These are phyloP conservation scores for Penaeus vannamei DNA, from an alignment of 1,140 invertebrate genomes.

Conservation along the genomic window DNA sequence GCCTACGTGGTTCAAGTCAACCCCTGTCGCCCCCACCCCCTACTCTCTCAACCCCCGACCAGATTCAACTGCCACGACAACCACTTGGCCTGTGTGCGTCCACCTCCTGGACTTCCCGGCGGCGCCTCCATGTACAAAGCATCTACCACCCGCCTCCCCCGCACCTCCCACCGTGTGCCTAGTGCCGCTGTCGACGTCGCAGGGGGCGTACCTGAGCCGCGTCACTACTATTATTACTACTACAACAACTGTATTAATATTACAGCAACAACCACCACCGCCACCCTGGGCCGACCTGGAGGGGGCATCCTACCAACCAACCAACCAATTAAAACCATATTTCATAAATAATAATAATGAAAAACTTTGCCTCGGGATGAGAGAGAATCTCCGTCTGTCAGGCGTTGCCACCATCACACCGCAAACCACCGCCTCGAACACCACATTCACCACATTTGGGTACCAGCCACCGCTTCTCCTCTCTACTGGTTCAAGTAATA, in stretches of 20 bases:
- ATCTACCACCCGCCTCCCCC: slow-evolving; percentile 29
- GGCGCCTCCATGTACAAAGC: slow-evolving; percentile 52
- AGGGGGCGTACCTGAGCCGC: not conserved
- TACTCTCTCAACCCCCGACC: too few relatives aligned
- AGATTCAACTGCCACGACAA: too few relatives aligned
- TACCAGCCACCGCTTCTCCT: slow-evolving; percentile 61
- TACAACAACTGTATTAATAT: not conserved
- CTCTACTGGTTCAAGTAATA: slow-evolving; percentile 66
- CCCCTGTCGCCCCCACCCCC: too few relatives aligned
- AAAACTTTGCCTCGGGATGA: too few relatives aligned
- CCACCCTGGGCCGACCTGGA: slow-evolving; percentile 24
- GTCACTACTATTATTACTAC: not conserved
- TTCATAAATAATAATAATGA: too few relatives aligned
- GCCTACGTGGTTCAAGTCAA: too few relatives aligned
- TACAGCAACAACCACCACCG: not conserved
- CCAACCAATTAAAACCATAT: not conserved
- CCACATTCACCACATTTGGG: slow-evolving; percentile 61
- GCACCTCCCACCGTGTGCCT: slow-evolving; percentile 51
- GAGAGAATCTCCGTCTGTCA: not conserved
- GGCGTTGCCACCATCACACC: slow-evolving; percentile 40
- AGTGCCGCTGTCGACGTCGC: slow-evolving; percentile 26
- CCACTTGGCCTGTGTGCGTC: slow-evolving; percentile 11
- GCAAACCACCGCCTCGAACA: slow-evolving; percentile 37
- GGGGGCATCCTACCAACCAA: slow-evolving; percentile 40
- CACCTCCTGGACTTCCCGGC: slow-evolving; percentile 36